A percentile compares a stretch with the other conserved stretches of the same genome.
Evolutionary conservation across 2,797 vertebrate genomes (phyloP).

Genomic region (Notoglanidium macrostoma): DNA sequence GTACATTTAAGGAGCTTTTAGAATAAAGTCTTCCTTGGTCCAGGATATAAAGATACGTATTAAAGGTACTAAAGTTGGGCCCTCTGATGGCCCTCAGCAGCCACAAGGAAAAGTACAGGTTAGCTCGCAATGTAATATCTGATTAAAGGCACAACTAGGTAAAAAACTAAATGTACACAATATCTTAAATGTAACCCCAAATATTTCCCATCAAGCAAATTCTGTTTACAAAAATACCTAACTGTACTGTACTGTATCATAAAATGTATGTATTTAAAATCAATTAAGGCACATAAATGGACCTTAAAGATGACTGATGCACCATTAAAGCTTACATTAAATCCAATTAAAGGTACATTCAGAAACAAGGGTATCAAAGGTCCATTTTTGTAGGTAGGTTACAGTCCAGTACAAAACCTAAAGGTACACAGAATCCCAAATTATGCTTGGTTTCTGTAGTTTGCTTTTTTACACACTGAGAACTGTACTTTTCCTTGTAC

Average conservation of each 20-base stretch:
- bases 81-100: not conserved
- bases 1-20: not conserved
- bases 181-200: not conserved
- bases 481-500: not conserved
- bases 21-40: not conserved
- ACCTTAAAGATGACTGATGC: not conserved
- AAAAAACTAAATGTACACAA: not conserved
- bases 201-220: not conserved
- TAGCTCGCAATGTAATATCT: not conserved
- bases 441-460: not conserved
- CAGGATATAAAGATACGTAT: no score
- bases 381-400: not conserved
- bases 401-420: not conserved
- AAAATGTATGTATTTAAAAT: not conserved
- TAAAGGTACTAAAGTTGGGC: not conserved
- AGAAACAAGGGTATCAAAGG: not conserved
- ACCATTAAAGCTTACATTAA: not conserved
- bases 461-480: no score
- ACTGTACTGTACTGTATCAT: not conserved
- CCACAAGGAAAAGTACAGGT: not conserved
- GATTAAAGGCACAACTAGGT: not conserved
- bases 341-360: not conserved
- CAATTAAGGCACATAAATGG: not conserved
- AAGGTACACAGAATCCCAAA: not conserved
- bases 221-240: not conserved